Percentiles rank a stretch among this genome's conserved stretches.
phyloP scores from a whole-genome alignment of 2,888 invertebrate genomes.

The Dolichopus griseipennis region DNA sequence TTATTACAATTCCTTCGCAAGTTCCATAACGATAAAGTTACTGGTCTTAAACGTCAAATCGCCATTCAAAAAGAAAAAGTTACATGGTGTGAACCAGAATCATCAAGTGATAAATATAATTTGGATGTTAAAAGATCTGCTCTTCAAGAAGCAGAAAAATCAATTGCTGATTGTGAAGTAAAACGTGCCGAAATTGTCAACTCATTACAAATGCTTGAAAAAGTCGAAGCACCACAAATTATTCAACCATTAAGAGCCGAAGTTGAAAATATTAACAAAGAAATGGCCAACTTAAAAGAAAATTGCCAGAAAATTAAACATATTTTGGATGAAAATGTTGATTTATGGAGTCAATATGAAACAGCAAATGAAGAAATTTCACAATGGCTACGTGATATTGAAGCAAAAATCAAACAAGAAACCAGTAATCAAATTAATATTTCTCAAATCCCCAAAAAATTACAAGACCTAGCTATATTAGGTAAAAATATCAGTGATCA shows the following conservation, averaged over 20 bases:
- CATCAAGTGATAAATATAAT: constrained; percentile 82
- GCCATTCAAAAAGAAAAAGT: constrained; percentile 78
- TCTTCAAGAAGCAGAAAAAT: constrained; percentile 63
- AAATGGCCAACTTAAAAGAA: constrained; percentile 60
- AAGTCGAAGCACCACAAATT: constrained; percentile 64
- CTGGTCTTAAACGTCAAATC: constrained; percentile 70
- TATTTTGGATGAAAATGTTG: constrained; percentile 60
- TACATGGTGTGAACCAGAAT: constrained; percentile 83
- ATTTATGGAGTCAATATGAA: constrained; percentile 75
- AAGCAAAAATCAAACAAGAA: constrained; percentile 64
- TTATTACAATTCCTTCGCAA: constrained; percentile 76
- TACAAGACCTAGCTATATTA: constrained; percentile 55
- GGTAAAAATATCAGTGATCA: constrained; percentile 57
- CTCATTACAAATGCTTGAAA: constrained; percentile 60
- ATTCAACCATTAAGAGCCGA: constrained; percentile 59
- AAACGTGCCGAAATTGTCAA: constrained; percentile 60
- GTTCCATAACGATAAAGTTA: constrained; percentile 74
- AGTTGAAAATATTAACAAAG: constrained; percentile 58
- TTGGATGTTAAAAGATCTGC: constrained; percentile 83
- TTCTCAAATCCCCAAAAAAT: constrained; percentile 59
- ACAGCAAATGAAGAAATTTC: constrained; percentile 62
- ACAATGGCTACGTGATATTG: constrained; percentile 70
- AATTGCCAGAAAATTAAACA: constrained; percentile 59
- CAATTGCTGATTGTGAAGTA: constrained; percentile 60
- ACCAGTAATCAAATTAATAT: constrained; percentile 62